Conservation (phyloP, 23 tunicate species). For the Oikopleura albicans region DNA sequence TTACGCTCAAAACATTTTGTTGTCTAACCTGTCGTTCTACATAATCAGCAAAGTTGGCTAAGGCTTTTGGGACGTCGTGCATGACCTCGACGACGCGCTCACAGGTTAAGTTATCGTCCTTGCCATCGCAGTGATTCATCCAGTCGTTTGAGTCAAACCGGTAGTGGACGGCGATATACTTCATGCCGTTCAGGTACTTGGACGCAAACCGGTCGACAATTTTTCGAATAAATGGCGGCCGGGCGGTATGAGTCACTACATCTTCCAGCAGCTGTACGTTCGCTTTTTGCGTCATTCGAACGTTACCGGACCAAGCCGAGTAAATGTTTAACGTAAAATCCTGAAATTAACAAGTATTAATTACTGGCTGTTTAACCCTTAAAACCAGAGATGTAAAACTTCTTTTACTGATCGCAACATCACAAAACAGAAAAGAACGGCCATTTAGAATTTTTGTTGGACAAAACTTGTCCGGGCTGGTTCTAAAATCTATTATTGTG, state of each 20-base stretch:
- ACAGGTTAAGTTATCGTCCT: slow-evolving; percentile 3
- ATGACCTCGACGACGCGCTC: neutral
- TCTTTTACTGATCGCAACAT: too few relatives aligned
- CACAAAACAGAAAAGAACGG: too few relatives aligned
- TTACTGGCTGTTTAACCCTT: too few relatives aligned
- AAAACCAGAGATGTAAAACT: too few relatives aligned
- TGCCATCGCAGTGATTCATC: slow-evolving; percentile 5
- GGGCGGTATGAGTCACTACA: neutral
- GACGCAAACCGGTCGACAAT: neutral
- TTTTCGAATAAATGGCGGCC: slow-evolving; percentile 1
- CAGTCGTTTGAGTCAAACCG: neutral
- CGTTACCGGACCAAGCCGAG: slow-evolving; percentile 2
- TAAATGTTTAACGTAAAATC: neutral
- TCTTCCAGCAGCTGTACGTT: neutral
- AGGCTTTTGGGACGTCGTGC: neutral
- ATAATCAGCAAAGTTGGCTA: neutral
- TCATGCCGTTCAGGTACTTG: neutral
- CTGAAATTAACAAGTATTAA: too few relatives aligned
- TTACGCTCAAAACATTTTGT: too few relatives aligned
- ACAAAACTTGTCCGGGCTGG: too few relatives aligned
- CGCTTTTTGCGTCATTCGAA: neutral
- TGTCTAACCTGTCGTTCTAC: neutral
- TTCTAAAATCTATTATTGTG: too few relatives aligned
- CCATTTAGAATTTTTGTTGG: too few relatives aligned
- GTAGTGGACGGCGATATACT: neutral